Conservation (phyloP, 2,888 invertebrate genomes). For the Sacculina carcini region DNA sequence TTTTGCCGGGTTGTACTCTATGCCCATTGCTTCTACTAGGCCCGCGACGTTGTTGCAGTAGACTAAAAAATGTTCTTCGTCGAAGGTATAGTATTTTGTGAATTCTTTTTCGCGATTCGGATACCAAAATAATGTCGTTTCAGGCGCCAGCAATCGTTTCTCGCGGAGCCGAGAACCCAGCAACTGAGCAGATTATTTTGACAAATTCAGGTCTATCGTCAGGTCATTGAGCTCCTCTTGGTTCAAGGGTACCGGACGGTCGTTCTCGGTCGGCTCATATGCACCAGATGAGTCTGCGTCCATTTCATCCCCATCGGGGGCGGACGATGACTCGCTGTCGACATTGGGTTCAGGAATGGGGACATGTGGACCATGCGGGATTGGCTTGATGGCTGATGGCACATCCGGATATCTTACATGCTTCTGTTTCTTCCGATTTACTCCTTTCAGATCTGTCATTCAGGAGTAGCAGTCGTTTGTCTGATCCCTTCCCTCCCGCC, state of each 20-base stretch:
- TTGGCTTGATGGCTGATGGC: conserved; percentile 4
- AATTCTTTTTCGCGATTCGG: no score
- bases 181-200: neutral
- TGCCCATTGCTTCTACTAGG: neutral
- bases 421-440: no score
- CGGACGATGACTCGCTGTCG: neutral
- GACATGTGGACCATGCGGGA: conserved; percentile 4
- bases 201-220: no score
- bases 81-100: neutral
- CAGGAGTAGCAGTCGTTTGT: no score
- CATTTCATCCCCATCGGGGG: neutral
- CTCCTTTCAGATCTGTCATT: no score
- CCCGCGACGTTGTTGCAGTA: neutral
- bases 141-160: no score
- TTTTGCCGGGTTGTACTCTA: neutral
- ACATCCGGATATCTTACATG: no score
- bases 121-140: no score
- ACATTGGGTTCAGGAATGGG: neutral
- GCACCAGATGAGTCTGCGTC: neutral
- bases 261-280: neutral
- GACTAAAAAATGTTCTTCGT: neutral
- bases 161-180: no score
- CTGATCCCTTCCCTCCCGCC: no score
- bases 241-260: neutral
- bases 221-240: no score